Evolutionary conservation across 2,888 invertebrate species (phyloP).

Genomic region (Bugula neritina): DNA sequence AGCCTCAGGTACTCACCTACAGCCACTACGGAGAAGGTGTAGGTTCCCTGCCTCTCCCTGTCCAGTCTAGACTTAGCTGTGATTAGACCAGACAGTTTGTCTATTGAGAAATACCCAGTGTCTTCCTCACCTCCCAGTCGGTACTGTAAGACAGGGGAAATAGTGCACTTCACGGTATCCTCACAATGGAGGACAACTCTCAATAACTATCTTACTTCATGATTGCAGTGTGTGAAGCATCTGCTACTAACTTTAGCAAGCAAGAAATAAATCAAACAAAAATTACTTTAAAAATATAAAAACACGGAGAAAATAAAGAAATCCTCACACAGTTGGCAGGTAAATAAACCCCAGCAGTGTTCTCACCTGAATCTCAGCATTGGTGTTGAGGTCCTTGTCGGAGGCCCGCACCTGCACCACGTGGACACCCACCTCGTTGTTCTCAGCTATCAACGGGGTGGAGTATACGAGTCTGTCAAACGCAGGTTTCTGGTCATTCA

Average conservation of each 20-base stretch:
- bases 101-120: slow-evolving; percentile 56
- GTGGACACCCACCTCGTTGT: slow-evolving; percentile 38
- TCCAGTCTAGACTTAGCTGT: slow-evolving; percentile 53
- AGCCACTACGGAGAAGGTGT: slow-evolving; percentile 23
- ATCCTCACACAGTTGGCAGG: no score
- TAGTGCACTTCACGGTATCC: no score
- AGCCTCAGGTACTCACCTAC: background rate
- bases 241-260: no score
- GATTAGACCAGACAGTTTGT: slow-evolving; percentile 77
- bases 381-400: slow-evolving; percentile 35
- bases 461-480: slow-evolving; percentile 29
- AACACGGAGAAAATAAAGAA: no score
- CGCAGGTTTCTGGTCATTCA: slow-evolving; percentile 48
- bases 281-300: no score
- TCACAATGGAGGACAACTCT: no score
- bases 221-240: no score
- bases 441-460: slow-evolving; percentile 38
- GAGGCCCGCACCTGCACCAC: slow-evolving; percentile 39
- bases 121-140: slow-evolving; percentile 18
- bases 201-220: no score
- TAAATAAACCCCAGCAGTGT: no score
- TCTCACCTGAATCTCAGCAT: slow-evolving; percentile 26
- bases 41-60: slow-evolving; percentile 1
- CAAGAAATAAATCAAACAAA: no score
- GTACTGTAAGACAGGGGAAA: slow-evolving; percentile 13